These are phyloP conservation scores for Pangasianodon gigas DNA, from an alignment of 2,113 vertebrate species.

Conservation along the genomic window DNA sequence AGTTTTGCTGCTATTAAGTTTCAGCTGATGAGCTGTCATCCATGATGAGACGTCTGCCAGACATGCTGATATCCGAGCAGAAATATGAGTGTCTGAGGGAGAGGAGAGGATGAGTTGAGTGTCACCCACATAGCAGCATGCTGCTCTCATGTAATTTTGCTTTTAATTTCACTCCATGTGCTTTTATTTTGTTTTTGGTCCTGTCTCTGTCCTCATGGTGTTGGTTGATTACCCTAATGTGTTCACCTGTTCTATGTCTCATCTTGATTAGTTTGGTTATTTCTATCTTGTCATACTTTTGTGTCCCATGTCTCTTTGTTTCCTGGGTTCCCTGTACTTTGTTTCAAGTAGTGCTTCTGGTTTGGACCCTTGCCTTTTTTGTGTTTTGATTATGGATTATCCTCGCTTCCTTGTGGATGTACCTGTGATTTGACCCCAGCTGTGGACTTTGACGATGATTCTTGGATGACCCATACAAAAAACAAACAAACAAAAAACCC, in stretches of 20 bases:
- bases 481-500: too few relatives aligned
- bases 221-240: neutral
- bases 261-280: neutral
- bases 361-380: neutral
- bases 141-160: too few relatives aligned
- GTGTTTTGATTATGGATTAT: neutral
- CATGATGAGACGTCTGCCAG: too few relatives aligned
- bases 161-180: neutral
- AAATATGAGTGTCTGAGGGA: too few relatives aligned
- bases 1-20: too few relatives aligned
- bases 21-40: too few relatives aligned
- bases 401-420: neutral
- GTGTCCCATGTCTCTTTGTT: neutral
- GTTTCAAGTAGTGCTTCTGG: neutral
- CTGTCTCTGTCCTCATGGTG: too few relatives aligned
- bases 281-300: neutral
- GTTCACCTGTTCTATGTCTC: neutral
- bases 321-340: neutral
- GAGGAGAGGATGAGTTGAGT: too few relatives aligned
- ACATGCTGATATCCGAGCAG: too few relatives aligned
- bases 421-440: neutral
- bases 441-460: neutral
- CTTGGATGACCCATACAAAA: neutral
- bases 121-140: too few relatives aligned
- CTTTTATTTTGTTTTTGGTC: neutral